Base-by-base conservation (phyloP, 2,113 vertebrate genomes). In the Nycticryphes semicollaris region DNA sequence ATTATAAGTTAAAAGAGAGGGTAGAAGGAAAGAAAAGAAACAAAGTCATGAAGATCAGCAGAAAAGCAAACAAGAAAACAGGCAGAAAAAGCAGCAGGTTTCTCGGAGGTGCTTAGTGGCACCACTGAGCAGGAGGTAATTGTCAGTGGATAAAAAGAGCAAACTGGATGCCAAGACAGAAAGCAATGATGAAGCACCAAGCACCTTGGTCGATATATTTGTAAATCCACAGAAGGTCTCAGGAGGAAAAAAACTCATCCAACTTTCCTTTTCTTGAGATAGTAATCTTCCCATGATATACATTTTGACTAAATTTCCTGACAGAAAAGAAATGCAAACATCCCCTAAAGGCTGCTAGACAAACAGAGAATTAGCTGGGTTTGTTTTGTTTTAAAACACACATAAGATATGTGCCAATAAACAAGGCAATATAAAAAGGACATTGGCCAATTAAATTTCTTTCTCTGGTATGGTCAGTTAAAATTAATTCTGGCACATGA, bases 251-350 rank as follows among this genome's bases (percentile, higher is more conserved):
- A 78, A 57, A 47, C 3, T 86, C 59, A 77, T 89, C 73, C 74
- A 6, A 2, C 12, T 92, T 92, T 92, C 70, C 93, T 25, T 89
- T 94, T 91, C 57, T 90, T 53, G 20, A 80, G 69, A 62, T 62
- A 8, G 60, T 48, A 89, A 84, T 90, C 73, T 97, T 94, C 45
- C 37, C 2, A 1, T 53, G 43, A 94, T 53, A 84, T 8, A 80
- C 27, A 78, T 95, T 96, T 97, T 96, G 66, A 86, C 76, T 77
- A 35, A 50, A 92, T 64, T 87, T 90, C 43, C 33, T 85, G 83
- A 62, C 37, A 89, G 75, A 90, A 90, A 51, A 95, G 68, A 78
- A 94, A 76, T 74, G 24, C 54, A 90, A 63, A 18, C 30, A 31
- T 24, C 91, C n/a, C n/a, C 17, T 91, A 87, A 91, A 81, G 12